Base-by-base conservation (phyloP, 1,140 invertebrate genomes). In the Nephila pilipes region DNA sequence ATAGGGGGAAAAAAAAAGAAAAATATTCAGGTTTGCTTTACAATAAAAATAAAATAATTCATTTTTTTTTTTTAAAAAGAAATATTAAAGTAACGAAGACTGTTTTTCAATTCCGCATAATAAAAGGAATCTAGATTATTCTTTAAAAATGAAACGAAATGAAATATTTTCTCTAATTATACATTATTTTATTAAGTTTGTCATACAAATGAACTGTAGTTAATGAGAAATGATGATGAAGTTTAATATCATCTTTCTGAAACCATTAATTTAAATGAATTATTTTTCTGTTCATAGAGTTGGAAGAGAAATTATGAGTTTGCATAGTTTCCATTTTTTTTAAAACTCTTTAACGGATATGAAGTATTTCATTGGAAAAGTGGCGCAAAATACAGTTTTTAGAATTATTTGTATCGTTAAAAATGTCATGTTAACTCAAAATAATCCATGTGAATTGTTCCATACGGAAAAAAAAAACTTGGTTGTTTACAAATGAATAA, bases 181-280 rank as follows among this genome's bases (percentile, higher is more conserved):
- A 65, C 25, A 65, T 25, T 65, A 65, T 65, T 65, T 65, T 29
- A 65, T 65, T 65, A 25, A 65, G 63, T 8, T 65, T 65, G 63
- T 65, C 63, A 29, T 25, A 65, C 63, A n/a, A 65, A 65, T 65
- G 63, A 65, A 25, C 63, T 25, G 63, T 29, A 65, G n/a, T 65
- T 65, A 65, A 65, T 65, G 63, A 65, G 63, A 65, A 65, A 65
- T 65, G 63, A 65, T 65, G 63, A 65, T 65, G 63, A 65, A 65
- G 25, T 65, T 65, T 65, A 65, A 65, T 65, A 65, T 65, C n/a
- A 65, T 65, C 25, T 65, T 25, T 65, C 63, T 65, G 6, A 65
- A 65, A 65, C 25, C 63, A 65, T 65, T 65, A 65, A 25, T 65
- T 65, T 65, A 65, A 65, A 65, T 29, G 63, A 65, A 65, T 65